These are phyloP conservation scores for Crocuta crocuta DNA, from an alignment of 2,113 vertebrate species.

Conservation along the genomic window DNA sequence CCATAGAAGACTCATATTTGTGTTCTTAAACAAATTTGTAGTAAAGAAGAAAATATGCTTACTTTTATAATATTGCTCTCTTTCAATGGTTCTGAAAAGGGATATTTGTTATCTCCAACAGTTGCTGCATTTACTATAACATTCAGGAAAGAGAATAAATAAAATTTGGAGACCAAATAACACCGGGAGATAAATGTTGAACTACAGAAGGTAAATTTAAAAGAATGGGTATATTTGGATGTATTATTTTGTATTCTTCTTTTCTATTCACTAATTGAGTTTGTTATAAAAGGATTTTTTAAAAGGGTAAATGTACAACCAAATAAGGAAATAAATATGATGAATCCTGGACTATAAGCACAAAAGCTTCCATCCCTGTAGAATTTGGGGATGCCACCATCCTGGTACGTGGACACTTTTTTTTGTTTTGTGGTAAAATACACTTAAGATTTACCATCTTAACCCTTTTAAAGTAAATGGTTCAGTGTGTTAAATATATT, in stretches of 20 bases:
- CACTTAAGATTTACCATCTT: neutral
- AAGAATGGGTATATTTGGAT: neutral
- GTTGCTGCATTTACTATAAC: neutral
- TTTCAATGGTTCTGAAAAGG: neutral
- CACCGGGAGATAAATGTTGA: neutral
- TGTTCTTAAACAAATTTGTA: neutral
- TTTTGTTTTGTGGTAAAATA: neutral
- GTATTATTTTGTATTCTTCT: neutral
- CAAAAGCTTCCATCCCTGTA: neutral
- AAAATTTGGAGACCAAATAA: neutral
- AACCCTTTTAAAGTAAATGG: neutral
- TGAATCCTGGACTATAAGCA: neutral
- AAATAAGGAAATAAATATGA: neutral
- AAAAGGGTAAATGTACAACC: neutral
- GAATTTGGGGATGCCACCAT: neutral
- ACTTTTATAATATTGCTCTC: neutral
- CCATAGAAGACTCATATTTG: neutral
- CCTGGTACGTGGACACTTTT: neutral
- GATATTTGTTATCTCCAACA: neutral
- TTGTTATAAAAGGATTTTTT: neutral
- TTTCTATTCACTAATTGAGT: neutral
- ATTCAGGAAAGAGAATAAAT: neutral
- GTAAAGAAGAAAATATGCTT: neutral
- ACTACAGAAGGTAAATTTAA: neutral
- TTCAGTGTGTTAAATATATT: neutral